These are phyloP conservation scores for Leptoteleia sp. DNA, from an alignment of 1,140 invertebrate genomes.

Conservation along the genomic window DNA sequence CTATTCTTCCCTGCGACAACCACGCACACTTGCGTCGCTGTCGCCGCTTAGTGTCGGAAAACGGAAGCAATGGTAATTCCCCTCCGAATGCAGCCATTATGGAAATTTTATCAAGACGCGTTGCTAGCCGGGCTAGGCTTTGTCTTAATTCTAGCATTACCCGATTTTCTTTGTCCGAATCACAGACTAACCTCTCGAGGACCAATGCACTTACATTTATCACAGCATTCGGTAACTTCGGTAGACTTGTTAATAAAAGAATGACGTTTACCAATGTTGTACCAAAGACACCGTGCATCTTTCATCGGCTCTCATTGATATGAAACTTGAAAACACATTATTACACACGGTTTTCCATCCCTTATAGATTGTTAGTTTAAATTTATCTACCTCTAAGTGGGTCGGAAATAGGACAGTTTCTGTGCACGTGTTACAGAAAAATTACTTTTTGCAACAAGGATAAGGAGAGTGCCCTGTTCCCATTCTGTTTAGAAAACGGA, in stretches of 20 bases:
- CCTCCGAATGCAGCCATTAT: constrained; percentile 75
- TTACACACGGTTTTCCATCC: no score
- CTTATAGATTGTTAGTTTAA: no score
- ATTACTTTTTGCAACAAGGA: no score
- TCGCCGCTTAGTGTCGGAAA: constrained; percentile 62
- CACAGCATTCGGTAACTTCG: constrained; percentile 10
- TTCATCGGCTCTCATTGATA: no score
- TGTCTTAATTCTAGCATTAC: constrained; percentile 68
- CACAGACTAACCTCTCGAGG: constrained; percentile 19
- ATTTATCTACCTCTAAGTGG: no score
- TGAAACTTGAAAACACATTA: no score
- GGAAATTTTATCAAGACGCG: constrained; percentile 76
- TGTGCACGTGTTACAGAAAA: no score
- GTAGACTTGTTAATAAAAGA: constrained; percentile 36
- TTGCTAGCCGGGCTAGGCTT: constrained; percentile 69
- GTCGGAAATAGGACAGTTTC: no score
- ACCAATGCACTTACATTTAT: constrained; percentile 54
- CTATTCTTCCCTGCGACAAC: constrained; percentile 39
- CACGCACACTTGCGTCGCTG: constrained; percentile 25
- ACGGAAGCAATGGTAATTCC: constrained; percentile 74
- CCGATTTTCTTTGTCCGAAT: constrained; percentile 65
- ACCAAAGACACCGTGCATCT: no score
- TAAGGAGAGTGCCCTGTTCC: no score
- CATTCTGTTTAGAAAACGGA: no score
- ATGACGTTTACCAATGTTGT: constrained; percentile 7